Base-by-base conservation (phyloP, 2,888 invertebrate species). In the Stegana nigrithorax region DNA sequence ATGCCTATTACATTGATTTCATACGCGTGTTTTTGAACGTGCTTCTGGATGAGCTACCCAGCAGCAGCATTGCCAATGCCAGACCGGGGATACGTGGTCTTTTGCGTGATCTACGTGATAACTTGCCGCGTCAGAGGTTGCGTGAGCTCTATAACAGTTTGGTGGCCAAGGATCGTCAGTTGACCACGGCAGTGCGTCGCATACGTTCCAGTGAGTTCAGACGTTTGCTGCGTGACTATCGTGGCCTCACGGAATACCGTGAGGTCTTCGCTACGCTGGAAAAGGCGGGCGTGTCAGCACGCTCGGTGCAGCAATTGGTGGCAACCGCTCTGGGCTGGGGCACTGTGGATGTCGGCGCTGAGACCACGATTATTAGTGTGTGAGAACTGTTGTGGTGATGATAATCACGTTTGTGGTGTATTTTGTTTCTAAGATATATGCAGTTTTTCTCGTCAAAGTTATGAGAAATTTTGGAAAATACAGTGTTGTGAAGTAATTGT, bases 61-160 rank as follows among this genome's bases (percentile, higher is more conserved):
- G 23, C n/a, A 67, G 57, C 4, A 56, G 66, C 0, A 2, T 66
- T 36, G 65, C 67, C 25, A 66, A 65, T 27, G 70, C 77, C 1
- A 73, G 76, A n/a, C 62, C 63, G 14, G 81, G 81, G 0, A 60
- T 81, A 0, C 70, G 72, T 1, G 81, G 82, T 2, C 58, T 81
- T 2, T 19, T 82, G 14, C 60, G 60, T 45, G 77, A 76, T 23
- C 57, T 81, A 26, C 68, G 73, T 2, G 72, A 70, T 26, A 67
- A 71, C 1, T 23, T 81, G 61, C 81, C 81, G 0, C 71, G 70
- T 1, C 50, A 57, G 1, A 45, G 68, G 2, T 42, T 81, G 7
- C 59, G 67, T 14, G 71, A 75, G 19, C 61, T 75, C 23, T 81
- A 77, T 44, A 29, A 62, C 0, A 60, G 63, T 0, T 67, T 75